These are phyloP conservation scores for Nixonia krombeini DNA, from an alignment of 1,140 invertebrate genomes.

Conservation along the genomic window DNA sequence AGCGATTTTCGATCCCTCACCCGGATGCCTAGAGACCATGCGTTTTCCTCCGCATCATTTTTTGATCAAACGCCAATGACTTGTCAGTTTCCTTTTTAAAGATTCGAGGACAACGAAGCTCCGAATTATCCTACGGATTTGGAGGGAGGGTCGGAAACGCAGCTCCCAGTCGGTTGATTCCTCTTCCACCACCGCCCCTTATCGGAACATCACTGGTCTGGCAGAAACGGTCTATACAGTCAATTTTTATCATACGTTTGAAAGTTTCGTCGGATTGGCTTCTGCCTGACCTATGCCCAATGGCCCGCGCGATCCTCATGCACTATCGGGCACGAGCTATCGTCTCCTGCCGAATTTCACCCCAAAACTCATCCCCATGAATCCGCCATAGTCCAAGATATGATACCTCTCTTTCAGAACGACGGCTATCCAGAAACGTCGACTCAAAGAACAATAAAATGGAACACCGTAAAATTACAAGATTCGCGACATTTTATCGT, in stretches of 20 bases:
- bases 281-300: constrained; percentile 70
- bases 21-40: too few species aligned
- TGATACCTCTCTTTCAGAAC: constrained; percentile 6
- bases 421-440: not conserved
- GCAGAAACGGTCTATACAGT: constrained; percentile 51
- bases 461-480: too few species aligned
- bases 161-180: constrained; percentile 26
- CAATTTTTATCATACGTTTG: constrained; percentile 68
- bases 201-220: constrained; percentile 9
- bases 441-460: too few species aligned
- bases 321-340: constrained; percentile 58
- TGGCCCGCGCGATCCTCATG: constrained; percentile 61
- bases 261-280: constrained; percentile 66
- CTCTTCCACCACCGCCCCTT: constrained; percentile 40
- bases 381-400: constrained; percentile 23
- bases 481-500: too few species aligned
- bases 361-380: constrained; percentile 27
- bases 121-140: constrained; percentile 60
- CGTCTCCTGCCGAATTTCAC: constrained; percentile 45
- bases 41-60: constrained; percentile 50
- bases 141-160: constrained; percentile 56
- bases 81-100: constrained; percentile 51
- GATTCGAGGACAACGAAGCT: constrained; percentile 36
- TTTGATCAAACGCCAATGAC: constrained; percentile 58
- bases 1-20: too few species aligned